phyloP scores from a whole-genome alignment of 2,113 vertebrate genomes.

The Lasiurus borealis region DNA sequence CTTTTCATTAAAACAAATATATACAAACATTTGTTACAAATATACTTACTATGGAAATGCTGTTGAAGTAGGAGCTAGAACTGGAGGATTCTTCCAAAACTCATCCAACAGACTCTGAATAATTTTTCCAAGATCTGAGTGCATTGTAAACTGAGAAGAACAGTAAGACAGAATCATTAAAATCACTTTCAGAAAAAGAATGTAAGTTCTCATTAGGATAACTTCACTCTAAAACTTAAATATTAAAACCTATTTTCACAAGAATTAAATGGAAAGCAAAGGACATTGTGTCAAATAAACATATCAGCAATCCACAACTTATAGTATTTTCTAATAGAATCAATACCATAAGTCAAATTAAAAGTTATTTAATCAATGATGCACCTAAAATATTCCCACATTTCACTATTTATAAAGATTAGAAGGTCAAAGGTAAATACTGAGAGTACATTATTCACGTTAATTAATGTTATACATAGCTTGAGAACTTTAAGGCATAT shows the following conservation, averaged over 20 bases:
- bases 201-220: background rate
- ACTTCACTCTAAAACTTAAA: conserved; percentile 21
- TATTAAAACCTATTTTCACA: conserved; percentile 17
- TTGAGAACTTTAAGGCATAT: background rate
- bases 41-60: conserved; percentile 96
- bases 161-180: conserved; percentile 56
- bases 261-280: conserved; percentile 58
- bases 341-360: conserved; percentile 9
- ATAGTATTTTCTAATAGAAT: background rate
- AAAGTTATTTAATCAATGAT: conserved; percentile 33
- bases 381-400: conserved; percentile 49
- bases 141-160: conserved; percentile 95
- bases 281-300: background rate
- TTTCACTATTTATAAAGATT: conserved; percentile 1
- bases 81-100: conserved; percentile 98
- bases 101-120: conserved; percentile 97
- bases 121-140: conserved; percentile 98
- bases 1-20: background rate
- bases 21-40: background rate
- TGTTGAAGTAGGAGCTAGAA: conserved; percentile 91
- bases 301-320: background rate
- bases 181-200: conserved; percentile 42
- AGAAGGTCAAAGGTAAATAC: conserved; percentile 1
- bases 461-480: background rate
- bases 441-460: background rate